Conservation (phyloP, 2,888 invertebrate genomes). For the Orthosia incerta region DNA sequence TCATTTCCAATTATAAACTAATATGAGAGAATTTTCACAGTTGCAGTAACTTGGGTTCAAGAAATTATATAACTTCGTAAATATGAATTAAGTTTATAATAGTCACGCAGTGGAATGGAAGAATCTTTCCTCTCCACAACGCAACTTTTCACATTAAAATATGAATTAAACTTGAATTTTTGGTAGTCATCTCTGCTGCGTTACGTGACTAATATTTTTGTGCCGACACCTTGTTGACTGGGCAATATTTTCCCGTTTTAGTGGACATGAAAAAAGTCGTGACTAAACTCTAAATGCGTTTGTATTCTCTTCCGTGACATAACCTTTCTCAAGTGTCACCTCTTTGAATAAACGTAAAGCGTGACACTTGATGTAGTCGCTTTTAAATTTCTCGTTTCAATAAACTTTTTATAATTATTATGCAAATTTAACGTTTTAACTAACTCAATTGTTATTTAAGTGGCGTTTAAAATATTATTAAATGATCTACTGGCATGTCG, state of each 20-base stretch:
- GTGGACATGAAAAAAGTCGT: background rate
- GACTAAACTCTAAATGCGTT: background rate
- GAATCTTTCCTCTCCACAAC: background rate
- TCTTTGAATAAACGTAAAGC: constrained; percentile 1
- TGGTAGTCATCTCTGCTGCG: background rate
- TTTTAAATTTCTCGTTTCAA: too few species aligned
- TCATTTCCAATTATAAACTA: background rate
- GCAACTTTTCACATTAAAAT: background rate
- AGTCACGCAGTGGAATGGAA: background rate
- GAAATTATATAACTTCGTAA: background rate
- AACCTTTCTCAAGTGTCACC: background rate
- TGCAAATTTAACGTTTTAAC: background rate
- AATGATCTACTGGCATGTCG: background rate
- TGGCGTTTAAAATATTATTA: background rate
- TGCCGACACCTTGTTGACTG: background rate
- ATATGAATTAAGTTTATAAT: too few species aligned
- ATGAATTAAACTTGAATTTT: background rate
- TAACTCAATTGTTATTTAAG: background rate
- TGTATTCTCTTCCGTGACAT: background rate
- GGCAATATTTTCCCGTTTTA: background rate
- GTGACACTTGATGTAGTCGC: too few species aligned
- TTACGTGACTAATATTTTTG: background rate
- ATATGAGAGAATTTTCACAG: background rate
- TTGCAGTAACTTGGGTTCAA: background rate
- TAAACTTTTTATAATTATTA: background rate